A percentile compares a stretch with the other conserved stretches of the same genome.
Evolutionary conservation across 2,888 invertebrate species (phyloP).

Genomic region (Yponomeuta plumbellus): DNA sequence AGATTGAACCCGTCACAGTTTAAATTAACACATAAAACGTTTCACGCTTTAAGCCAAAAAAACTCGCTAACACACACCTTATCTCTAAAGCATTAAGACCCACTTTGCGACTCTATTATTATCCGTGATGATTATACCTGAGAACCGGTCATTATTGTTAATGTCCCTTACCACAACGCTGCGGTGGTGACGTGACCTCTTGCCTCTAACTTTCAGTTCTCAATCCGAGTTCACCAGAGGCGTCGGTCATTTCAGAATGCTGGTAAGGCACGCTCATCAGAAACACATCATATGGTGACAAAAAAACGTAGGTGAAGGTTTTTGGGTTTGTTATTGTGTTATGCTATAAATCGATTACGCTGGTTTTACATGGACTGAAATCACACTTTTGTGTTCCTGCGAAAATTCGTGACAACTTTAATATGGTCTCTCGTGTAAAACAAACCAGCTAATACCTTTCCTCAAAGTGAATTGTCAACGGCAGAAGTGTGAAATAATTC

Average conservation of each 20-base stretch:
- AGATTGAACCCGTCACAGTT: background rate
- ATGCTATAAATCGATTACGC: constrained; percentile 60
- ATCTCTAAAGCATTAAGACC: background rate
- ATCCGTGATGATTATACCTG: background rate
- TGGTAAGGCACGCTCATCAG: constrained; percentile 75
- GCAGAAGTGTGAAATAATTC: too few relatives aligned
- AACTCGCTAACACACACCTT: background rate
- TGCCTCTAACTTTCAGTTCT: background rate
- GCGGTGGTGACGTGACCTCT: background rate
- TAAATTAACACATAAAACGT: constrained; percentile 2
- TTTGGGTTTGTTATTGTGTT: constrained; percentile 30
- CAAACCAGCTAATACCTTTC: too few relatives aligned
- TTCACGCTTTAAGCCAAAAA: background rate
- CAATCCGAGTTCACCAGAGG: background rate
- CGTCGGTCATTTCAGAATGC: constrained; percentile 36
- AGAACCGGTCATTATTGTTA: background rate
- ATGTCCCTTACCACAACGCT: background rate
- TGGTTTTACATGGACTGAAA: constrained; percentile 20
- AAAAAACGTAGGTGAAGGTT: constrained; percentile 31
- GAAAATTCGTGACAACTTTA: too few relatives aligned
- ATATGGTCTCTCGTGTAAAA: background rate
- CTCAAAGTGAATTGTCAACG: too few relatives aligned
- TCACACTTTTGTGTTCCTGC: background rate
- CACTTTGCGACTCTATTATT: background rate
- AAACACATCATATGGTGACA: constrained; percentile 69